Conservation (phyloP, 2,888 invertebrate species). For the Drosophila mulleri region DNA sequence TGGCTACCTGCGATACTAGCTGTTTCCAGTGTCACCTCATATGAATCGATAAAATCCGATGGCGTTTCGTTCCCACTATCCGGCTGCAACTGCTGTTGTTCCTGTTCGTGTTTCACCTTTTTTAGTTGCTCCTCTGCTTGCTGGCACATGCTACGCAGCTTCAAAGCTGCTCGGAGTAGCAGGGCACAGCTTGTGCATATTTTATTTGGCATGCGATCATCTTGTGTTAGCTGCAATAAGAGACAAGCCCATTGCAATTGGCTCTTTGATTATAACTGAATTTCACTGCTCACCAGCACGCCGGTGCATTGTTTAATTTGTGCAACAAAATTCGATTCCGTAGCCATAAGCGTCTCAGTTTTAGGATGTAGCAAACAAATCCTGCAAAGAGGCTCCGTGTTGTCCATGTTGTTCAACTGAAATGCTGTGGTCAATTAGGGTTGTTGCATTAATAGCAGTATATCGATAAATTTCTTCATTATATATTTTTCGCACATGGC, state of each 20-base stretch:
- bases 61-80: constrained; percentile 31
- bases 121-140: constrained; percentile 49
- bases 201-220: constrained; percentile 51
- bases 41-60: constrained; percentile 49
- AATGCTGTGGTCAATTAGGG: constrained; percentile 15
- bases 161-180: constrained; percentile 63
- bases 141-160: constrained; percentile 60
- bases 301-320: constrained; percentile 74
- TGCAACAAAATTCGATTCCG: constrained; percentile 42
- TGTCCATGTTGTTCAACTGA: constrained; percentile 19
- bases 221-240: constrained; percentile 52
- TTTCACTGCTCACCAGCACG: constrained; percentile 53
- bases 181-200: constrained; percentile 71
- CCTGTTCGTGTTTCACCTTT: constrained; percentile 7
- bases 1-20: constrained; percentile 18
- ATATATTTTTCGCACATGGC: background rate
- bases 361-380: constrained; percentile 69
- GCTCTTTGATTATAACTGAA: background rate
- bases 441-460: background rate
- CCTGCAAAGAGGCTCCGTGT: constrained; percentile 61
- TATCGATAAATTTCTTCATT: background rate
- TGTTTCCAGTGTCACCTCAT: constrained; percentile 45
- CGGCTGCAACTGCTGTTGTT: constrained; percentile 9
- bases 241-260: background rate
- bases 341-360: constrained; percentile 51